Percentiles rank a stretch among this genome's conserved stretches.
phyloP scores from a whole-genome alignment of 2,797 vertebrate genomes.

The Anolis apletophallus region DNA sequence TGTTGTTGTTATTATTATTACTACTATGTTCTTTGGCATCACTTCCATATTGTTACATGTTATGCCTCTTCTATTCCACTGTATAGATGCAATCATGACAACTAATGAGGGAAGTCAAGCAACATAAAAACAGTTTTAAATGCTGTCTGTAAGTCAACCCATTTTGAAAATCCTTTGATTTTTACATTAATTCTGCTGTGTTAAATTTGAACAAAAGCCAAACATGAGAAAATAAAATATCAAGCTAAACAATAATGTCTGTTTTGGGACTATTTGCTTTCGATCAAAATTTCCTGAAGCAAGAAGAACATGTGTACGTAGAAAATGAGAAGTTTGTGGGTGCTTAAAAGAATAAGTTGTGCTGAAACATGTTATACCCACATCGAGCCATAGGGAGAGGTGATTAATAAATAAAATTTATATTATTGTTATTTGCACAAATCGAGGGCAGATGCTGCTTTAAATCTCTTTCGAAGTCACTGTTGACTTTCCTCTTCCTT shows the following conservation, averaged over 20 bases:
- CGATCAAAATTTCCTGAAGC: background rate
- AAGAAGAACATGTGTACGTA: background rate
- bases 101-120: background rate
- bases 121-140: background rate
- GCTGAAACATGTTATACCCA: no score
- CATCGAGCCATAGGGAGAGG: no score
- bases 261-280: background rate
- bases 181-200: background rate
- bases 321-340: background rate
- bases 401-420: no score
- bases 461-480: background rate
- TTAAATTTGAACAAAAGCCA: background rate
- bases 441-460: background rate
- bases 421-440: no score
- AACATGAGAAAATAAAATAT: background rate
- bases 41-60: background rate
- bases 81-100: background rate
- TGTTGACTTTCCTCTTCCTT: background rate
- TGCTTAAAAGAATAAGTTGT: no score
- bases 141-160: background rate
- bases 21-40: background rate
- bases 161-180: background rate
- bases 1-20: no score
- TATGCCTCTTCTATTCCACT: background rate
- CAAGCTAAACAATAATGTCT: background rate